These are phyloP conservation scores for Chiroxiphia lanceolata DNA, from an alignment of 2,797 vertebrate genomes.

Conservation along the genomic window DNA sequence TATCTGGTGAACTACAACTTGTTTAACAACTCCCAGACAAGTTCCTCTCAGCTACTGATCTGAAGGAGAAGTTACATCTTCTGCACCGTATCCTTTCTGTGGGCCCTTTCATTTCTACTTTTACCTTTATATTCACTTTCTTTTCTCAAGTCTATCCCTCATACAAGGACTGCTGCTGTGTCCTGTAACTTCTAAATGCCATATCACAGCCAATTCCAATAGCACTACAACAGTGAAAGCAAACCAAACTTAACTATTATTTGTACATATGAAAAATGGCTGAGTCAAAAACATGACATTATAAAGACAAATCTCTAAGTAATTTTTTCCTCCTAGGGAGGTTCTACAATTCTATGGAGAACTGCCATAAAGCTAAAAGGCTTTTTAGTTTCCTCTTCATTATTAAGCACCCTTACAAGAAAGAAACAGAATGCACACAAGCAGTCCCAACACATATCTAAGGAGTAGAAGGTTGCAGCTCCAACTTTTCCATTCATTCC, in stretches of 20 bases:
- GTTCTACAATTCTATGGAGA: not conserved
- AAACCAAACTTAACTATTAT: not conserved
- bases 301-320: not conserved
- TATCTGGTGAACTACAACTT: not conserved
- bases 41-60: not conserved
- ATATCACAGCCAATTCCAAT: not conserved
- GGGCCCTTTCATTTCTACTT: not conserved
- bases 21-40: not conserved
- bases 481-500: not conserved
- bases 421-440: fast-evolving
- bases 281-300: fast-evolving
- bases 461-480: not conserved
- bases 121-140: not conserved
- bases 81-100: not conserved
- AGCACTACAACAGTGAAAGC: not conserved
- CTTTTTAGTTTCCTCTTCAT: not conserved
- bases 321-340: not conserved
- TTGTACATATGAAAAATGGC: not conserved
- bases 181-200: not conserved
- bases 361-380: not conserved
- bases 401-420: not conserved
- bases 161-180: not conserved
- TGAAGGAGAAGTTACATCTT: not conserved
- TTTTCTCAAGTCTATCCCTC: not conserved
- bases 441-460: not conserved